Base-by-base conservation (phyloP, 2,113 vertebrate species). In the Leucopsar rothschildi region DNA sequence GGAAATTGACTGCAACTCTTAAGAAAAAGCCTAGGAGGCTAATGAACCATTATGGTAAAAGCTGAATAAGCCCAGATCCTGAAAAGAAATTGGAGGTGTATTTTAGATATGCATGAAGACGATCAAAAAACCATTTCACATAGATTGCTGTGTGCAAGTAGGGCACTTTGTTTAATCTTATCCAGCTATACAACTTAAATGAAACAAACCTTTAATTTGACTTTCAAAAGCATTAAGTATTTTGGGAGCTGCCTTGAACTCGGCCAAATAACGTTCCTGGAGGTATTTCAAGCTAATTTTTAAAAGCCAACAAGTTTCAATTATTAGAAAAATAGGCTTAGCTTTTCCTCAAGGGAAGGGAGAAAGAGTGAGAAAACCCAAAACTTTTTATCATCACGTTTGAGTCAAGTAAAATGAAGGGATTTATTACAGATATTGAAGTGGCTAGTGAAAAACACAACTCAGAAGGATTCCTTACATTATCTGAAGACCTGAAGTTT, bases 151-250 rank as follows among this genome's bases (percentile, higher is more conserved):
- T 60, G 81, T 85, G 88, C 77, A 94, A 95, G 88, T 82, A 92
- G 40, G 65, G 92, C 82, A 92, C 65, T 97, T 86, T 71, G 45
- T 94, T 96, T 95, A 88, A 96, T 96, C 72, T 93, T 92, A 92
- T 64, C 69, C 90, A 90, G 82, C 76, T 50, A 96, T 42, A 86
- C 76, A 84, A 82, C 69, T 86, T 92, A 90, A 95, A 97, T 83
- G 82, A 96, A 97, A 94, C 69, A 95, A 96, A 96, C 40, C 92
- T 96, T 90, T 93, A 96, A 96, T 96, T 93, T 93, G 60, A 93
- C 92, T 96, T 97, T 90, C 88, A 95, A 86, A 94, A 93, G 88
- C 69, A 93, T 71, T 93, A 93, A 63, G 65, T 69, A 65, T 92
- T 90, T 93, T 57, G 50, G 29, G 42, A 88, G 82, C 71, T 91